Base-by-base conservation (phyloP, 2,888 invertebrate genomes). In the Eurytoma adleriae region DNA sequence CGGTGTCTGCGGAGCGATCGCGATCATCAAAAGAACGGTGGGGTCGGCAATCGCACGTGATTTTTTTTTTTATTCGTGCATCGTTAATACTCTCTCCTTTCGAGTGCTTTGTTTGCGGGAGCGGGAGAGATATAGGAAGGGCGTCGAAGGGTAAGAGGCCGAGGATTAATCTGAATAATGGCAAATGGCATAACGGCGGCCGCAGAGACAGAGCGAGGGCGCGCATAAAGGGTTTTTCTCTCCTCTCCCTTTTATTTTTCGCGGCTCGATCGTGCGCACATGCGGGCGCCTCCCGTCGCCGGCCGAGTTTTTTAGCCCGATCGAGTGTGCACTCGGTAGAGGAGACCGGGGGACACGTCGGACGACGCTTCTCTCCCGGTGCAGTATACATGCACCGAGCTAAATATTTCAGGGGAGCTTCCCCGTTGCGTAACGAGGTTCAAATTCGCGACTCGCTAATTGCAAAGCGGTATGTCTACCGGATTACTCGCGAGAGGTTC, bases 101-200 rank as follows among this genome's bases (percentile, higher is more conserved):
- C 52, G 30, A 59, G 59, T 20, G 78, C 78, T 72, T 72, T 67
- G 76, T 69, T 76, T 40, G 68, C n/a, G 14, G 67, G n/a, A n/a
- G 20, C 57, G 5, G 30, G 16, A 10, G 20, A 30, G 24, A 24
- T 24, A 24, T 10, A 27, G 16, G 67, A 10, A 59, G 5, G 40
- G 48, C 14, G 40, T 30, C 57, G 61, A 59, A 20, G 59, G 69
- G 40, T 10, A n/a, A 16, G 13, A 27, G 57, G 56, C 78, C 24
- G 78, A 78, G 79, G 79, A 79, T 79, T 79, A 79, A 79, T 79
- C 69, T 74, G 59, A 79, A 74, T 79, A 79, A 79, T 70, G 74
- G 69, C 70, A 57, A 74, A 68, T 27, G 73, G 69, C 67, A 54
- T 57, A 67, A 72, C 56, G 57, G 61, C 40, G 20, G 30, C 54